Conservation (phyloP, 2,888 invertebrate genomes). For the Drosophila nigricruria region DNA sequence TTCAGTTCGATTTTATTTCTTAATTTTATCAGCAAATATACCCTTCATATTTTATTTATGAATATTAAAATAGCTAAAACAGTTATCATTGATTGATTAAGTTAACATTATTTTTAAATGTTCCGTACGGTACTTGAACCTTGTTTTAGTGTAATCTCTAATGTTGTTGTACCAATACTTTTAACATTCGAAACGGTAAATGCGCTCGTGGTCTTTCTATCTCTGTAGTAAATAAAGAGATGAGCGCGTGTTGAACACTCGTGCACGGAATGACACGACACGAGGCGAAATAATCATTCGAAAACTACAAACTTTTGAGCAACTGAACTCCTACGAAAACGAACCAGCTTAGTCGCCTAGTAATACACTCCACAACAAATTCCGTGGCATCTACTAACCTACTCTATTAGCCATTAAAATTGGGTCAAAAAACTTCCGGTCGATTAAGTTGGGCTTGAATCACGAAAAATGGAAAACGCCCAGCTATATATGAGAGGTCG, state of each 20-base stretch:
- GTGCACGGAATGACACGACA: not conserved
- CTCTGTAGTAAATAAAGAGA: not conserved
- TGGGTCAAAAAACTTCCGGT: not conserved
- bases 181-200: not conserved
- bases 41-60: not conserved
- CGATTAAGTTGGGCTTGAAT: not conserved
- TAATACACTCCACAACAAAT: too few species aligned
- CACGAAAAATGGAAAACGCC: conserved; percentile 2
- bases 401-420: not conserved
- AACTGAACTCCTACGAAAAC: not conserved
- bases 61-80: not conserved
- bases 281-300: not conserved
- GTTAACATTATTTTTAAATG: not conserved
- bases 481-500: conserved; percentile 4
- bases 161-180: not conserved
- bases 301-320: not conserved
- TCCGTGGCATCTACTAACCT: not conserved
- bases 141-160: not conserved
- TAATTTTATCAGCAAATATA: not conserved
- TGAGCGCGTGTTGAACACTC: not conserved
- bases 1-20: not conserved
- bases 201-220: not conserved
- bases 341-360: too few species aligned
- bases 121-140: not conserved
- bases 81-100: not conserved